Evolutionary conservation across 1,140 invertebrate species (phyloP).

Genomic region (Dufourea novaeangliae): DNA sequence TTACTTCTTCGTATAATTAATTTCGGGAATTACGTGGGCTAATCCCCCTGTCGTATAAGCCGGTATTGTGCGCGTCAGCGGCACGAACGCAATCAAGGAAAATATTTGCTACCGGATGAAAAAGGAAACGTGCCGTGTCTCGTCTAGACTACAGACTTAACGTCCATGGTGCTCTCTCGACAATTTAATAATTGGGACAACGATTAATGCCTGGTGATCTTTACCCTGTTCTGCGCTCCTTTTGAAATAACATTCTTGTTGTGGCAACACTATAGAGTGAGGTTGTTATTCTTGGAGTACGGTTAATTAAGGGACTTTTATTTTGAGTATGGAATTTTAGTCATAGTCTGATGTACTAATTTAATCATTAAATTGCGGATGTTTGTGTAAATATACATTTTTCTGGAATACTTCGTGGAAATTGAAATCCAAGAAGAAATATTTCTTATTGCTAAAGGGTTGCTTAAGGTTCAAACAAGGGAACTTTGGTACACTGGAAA

Average conservation of each 20-base stretch:
- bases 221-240: neutral
- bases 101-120: conserved; percentile 41
- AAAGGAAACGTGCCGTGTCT: neutral
- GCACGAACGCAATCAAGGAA: conserved; percentile 45
- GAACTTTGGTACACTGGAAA: too few relatives aligned
- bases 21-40: conserved; percentile 55
- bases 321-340: neutral
- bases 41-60: conserved; percentile 51
- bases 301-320: too few relatives aligned
- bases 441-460: too few relatives aligned
- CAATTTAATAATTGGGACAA: conserved; percentile 30
- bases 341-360: too few relatives aligned
- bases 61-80: conserved; percentile 49
- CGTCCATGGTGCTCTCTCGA: neutral
- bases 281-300: neutral
- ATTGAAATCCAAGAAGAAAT: too few relatives aligned
- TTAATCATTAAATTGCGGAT: too few relatives aligned
- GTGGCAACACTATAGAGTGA: neutral
- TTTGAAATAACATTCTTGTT: neutral
- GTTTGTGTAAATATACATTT: too few relatives aligned
- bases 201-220: conserved; percentile 23
- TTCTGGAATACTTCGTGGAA: too few relatives aligned
- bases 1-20: conserved; percentile 54
- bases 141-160: neutral
- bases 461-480: too few relatives aligned